phyloP scores from a whole-genome alignment of 2,797 vertebrate species.

The Bovichtus diacanthus region DNA sequence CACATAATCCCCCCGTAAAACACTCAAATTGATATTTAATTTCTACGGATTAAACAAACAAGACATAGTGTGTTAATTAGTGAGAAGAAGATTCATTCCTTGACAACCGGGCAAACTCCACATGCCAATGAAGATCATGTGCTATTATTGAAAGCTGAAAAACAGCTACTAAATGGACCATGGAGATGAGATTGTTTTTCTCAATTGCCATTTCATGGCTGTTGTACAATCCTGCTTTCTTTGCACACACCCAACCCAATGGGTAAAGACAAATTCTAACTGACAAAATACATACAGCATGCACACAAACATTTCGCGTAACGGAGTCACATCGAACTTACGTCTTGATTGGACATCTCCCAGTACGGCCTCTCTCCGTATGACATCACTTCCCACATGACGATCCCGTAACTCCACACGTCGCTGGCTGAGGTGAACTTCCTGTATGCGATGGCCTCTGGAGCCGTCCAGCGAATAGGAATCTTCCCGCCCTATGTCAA shows the following conservation, averaged over 20 bases:
- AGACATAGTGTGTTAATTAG: background rate
- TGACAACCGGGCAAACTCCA: background rate
- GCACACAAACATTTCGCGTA: background rate
- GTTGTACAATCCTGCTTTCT: background rate
- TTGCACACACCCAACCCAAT: no score
- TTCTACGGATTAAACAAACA: background rate
- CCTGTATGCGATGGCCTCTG: constrained; percentile 97
- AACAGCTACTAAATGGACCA: background rate
- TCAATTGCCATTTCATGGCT: background rate
- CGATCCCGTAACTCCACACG: constrained; percentile 97
- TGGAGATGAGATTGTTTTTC: background rate
- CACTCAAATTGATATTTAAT: background rate
- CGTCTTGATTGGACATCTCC: constrained; percentile 99
- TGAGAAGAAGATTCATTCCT: background rate
- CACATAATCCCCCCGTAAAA: background rate
- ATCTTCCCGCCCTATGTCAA: constrained; percentile 94
- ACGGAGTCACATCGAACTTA: constrained; percentile 78
- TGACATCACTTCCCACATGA: constrained; percentile 99
- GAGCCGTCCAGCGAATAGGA: constrained; percentile 98
- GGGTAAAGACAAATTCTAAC: background rate
- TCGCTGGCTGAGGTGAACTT: constrained; percentile 98
- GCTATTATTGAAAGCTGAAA: background rate
- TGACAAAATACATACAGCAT: background rate
- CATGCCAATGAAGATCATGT: background rate
- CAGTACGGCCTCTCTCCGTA: constrained; percentile 98